Conservation (phyloP, 2,113 vertebrate genomes). For the Bombycilla garrulus region DNA sequence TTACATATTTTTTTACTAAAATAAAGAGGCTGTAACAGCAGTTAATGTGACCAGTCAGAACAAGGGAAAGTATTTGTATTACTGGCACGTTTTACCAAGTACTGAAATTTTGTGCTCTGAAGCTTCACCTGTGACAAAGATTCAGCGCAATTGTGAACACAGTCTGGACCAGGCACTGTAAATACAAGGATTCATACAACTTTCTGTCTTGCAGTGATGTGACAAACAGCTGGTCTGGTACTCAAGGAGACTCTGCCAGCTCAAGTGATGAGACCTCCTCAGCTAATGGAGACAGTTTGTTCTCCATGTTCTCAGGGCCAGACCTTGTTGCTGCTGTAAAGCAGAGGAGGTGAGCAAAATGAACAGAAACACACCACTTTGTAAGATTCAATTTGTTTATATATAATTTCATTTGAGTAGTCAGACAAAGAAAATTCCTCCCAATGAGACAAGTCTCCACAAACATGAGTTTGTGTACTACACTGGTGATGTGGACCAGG, state of each 20-base stretch:
- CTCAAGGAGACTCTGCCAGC: conserved; percentile 95
- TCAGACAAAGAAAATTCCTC: not conserved
- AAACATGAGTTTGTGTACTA: fast-evolving
- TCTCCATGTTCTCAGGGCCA: conserved; percentile 99
- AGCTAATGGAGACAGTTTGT: conserved; percentile 95
- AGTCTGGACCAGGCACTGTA: not conserved
- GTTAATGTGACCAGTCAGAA: not conserved
- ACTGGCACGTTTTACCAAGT: not conserved
- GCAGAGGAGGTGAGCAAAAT: conserved; percentile 85
- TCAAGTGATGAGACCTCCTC: conserved; percentile 97
- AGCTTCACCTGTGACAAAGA: not conserved
- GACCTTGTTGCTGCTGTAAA: conserved; percentile 97
- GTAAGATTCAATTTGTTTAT: not conserved
- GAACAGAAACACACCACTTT: not conserved
- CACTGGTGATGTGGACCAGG: not conserved
- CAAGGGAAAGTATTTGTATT: not conserved
- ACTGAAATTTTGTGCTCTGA: not conserved
- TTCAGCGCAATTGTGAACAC: not conserved
- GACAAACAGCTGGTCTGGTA: conserved; percentile 91
- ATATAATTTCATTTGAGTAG: not conserved
- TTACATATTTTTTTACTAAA: no score
- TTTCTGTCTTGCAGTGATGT: conserved; percentile 81
- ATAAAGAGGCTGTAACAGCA: not conserved
- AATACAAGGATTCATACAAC: not conserved
- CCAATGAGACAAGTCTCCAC: not conserved